Percentiles rank a stretch among this genome's conserved stretches.
Evolutionary conservation across 2,113 vertebrate genomes (phyloP).

Genomic region (Nycticebus coucang): DNA sequence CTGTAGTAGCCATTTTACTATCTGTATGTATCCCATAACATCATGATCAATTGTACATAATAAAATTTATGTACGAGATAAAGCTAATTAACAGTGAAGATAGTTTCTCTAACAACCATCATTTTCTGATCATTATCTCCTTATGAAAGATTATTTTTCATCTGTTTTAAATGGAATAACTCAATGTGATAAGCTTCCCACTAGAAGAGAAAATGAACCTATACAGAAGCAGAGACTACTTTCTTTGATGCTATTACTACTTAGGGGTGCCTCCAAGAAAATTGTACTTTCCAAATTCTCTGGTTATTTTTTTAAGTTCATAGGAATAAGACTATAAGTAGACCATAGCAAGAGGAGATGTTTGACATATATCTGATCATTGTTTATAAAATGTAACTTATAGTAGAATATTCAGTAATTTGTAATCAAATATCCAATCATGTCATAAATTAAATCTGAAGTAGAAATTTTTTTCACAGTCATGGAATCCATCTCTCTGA

Average conservation of each 20-base stretch:
- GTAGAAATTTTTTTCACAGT: not conserved
- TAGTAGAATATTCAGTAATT: not conserved
- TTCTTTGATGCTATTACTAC: not conserved
- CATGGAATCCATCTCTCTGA: not conserved
- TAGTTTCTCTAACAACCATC: not conserved
- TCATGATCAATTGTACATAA: not conserved
- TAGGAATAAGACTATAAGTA: not conserved
- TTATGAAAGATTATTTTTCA: not conserved
- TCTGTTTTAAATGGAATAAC: not conserved
- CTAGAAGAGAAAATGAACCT: not conserved
- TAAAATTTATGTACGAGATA: not conserved
- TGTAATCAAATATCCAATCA: not conserved
- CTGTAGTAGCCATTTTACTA: not conserved
- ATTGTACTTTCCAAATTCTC: not conserved
- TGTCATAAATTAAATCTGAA: not conserved
- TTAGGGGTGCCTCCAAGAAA: not conserved
- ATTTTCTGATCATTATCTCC: conserved; percentile 20
- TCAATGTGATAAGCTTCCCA: not conserved
- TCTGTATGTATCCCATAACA: not conserved
- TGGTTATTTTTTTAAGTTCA: not conserved
- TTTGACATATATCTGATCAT: not conserved
- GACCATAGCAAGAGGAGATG: not conserved
- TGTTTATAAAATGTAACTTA: not conserved
- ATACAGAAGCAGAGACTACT: not conserved
- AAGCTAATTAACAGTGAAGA: not conserved